Evolutionary conservation across 2,888 invertebrate genomes (phyloP).

Genomic region (Eustalomyia histrio): DNA sequence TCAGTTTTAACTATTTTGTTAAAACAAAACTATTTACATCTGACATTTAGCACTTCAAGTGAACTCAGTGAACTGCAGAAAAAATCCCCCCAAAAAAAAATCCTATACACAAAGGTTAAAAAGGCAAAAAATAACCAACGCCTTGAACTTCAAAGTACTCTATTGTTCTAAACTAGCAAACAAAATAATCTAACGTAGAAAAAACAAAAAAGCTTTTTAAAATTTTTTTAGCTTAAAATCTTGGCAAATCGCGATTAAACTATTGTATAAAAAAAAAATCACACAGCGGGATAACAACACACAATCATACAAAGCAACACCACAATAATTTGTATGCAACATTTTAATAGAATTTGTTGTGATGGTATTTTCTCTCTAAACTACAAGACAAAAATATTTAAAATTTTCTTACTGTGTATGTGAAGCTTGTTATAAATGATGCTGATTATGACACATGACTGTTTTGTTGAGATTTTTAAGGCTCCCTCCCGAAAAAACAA

Average conservation of each 20-base stretch:
- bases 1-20: constrained; percentile 61
- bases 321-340: not conserved
- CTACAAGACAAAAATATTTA: constrained; percentile 12
- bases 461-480: constrained; percentile 64
- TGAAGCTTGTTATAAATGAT: constrained; percentile 62
- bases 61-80: constrained; percentile 41
- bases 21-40: constrained; percentile 62
- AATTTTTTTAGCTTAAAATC: constrained; percentile 23
- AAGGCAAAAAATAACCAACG: constrained; percentile 53
- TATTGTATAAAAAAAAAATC: constrained; percentile 39
- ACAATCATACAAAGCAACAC: constrained; percentile 36
- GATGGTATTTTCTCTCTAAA: constrained; percentile 19
- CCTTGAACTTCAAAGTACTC: constrained; percentile 59
- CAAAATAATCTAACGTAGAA: not conserved
- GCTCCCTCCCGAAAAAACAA: constrained; percentile 45
- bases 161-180: constrained; percentile 37
- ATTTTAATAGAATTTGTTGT: constrained; percentile 28
- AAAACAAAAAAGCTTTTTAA: constrained; percentile 11
- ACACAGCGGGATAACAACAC: constrained; percentile 52
- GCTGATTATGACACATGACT: constrained; percentile 68
- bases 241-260: constrained; percentile 57
- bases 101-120: constrained; percentile 47
- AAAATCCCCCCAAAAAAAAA: constrained; percentile 15
- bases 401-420: not conserved
- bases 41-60: constrained; percentile 61